These are phyloP conservation scores for Acropternis orthonyx DNA, from an alignment of 2,797 vertebrate species.

Conservation along the genomic window DNA sequence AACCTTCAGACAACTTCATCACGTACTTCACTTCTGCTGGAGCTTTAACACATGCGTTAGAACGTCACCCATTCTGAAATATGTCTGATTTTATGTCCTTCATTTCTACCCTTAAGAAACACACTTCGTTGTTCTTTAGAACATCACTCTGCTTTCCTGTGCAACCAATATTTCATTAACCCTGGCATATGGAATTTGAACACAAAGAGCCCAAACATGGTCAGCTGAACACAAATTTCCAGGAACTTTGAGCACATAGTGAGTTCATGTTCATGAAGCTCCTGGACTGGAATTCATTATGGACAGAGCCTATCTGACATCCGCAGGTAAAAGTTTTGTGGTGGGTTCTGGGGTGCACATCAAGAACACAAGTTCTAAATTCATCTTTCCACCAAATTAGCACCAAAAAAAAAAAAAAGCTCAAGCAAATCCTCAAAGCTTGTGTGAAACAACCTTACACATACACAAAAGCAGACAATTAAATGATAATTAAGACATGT, in stretches of 20 bases:
- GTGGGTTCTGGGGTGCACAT: background rate
- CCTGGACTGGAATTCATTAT: background rate
- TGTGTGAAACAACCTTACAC: background rate
- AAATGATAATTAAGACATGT: background rate
- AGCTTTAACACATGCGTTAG: background rate
- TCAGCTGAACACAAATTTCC: background rate
- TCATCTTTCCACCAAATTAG: background rate
- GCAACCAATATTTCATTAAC: background rate
- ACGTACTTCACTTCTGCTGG: background rate
- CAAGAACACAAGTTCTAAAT: background rate
- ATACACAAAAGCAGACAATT: background rate
- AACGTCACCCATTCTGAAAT: background rate
- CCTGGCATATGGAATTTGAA: background rate
- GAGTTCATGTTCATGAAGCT: background rate
- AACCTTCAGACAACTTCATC: background rate
- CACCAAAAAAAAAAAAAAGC: background rate
- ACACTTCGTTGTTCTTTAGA: background rate
- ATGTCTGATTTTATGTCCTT: background rate
- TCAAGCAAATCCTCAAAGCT: background rate
- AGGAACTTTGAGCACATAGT: background rate
- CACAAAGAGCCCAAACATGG: background rate
- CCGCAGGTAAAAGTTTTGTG: background rate
- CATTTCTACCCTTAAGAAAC: background rate
- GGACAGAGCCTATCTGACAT: no score
- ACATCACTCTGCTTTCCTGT: background rate